Percentiles rank a stretch among this genome's conserved stretches.
Evolutionary conservation across 1,140 invertebrate species (phyloP).

Genomic region (Spodoptera litura): DNA sequence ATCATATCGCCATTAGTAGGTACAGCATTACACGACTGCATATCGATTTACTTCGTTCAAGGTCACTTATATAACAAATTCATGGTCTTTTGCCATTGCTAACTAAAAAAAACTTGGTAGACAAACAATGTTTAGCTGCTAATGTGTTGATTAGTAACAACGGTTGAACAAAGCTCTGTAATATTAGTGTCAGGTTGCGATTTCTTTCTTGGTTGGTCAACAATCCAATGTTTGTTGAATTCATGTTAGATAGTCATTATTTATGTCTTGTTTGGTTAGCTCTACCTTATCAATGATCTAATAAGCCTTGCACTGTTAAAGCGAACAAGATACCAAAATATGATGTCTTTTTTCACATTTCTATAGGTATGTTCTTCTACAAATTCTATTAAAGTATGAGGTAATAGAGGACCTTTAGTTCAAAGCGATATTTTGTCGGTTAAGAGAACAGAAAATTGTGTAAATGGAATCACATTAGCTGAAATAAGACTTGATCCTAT

Average conservation of each 20-base stretch:
- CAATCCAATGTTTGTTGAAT: conserved; percentile 6
- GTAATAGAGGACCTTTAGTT: neutral
- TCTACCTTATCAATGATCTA: neutral
- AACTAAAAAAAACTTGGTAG: conserved; percentile 33
- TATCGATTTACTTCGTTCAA: conserved; percentile 28
- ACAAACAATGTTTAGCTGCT: conserved; percentile 22
- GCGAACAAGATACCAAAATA: neutral
- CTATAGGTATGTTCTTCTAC: no score
- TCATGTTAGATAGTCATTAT: conserved; percentile 14
- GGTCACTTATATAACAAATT: conserved; percentile 32
- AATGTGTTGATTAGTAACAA: conserved; percentile 18
- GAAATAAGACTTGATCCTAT: neutral
- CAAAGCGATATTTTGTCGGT: no score
- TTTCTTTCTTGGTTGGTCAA: conserved; percentile 10
- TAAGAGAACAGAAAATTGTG: neutral
- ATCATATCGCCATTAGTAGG: conserved; percentile 38
- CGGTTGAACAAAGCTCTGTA: conserved; percentile 8
- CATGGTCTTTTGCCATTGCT: conserved; percentile 3
- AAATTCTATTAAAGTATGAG: no score
- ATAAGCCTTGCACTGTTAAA: neutral
- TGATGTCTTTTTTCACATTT: neutral
- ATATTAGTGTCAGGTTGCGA: conserved; percentile 21
- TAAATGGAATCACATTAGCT: neutral
- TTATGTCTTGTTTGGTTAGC: conserved; percentile 3
- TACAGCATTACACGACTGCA: conserved; percentile 22